phyloP scores from a whole-genome alignment of 2,888 invertebrate species.

The Lasioglossum oenotherae region DNA sequence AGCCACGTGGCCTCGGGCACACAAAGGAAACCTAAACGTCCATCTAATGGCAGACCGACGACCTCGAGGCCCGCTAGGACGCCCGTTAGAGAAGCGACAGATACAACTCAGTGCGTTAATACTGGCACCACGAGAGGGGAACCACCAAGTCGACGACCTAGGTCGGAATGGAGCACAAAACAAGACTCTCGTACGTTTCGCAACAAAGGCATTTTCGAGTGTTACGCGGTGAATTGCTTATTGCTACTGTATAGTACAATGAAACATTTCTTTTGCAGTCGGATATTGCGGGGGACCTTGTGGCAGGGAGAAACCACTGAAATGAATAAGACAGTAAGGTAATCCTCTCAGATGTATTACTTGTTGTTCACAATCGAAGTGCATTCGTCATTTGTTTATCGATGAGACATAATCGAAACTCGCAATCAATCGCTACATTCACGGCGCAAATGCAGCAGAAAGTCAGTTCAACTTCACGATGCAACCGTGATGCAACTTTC shows the following conservation, averaged over 20 bases:
- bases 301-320: conserved; percentile 13
- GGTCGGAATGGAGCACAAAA: background rate
- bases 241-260: background rate
- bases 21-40: background rate
- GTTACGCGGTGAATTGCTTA: background rate
- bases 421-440: conserved; percentile 29
- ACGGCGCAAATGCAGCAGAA: background rate
- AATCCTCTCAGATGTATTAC: background rate
- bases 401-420: background rate
- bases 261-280: background rate
- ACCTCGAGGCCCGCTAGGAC: background rate
- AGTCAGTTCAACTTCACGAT: conserved; percentile 25
- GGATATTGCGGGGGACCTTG: conserved; percentile 30
- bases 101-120: background rate
- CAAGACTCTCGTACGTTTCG: background rate
- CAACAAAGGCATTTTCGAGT: background rate
- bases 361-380: background rate
- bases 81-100: background rate
- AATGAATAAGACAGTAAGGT: background rate
- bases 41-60: background rate
- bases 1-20: background rate
- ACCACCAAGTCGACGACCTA: background rate
- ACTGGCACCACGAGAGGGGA: background rate
- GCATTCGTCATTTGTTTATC: background rate
- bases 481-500: background rate